phyloP scores from a whole-genome alignment of 2,113 vertebrate species.

The Hippocampus comes region DNA sequence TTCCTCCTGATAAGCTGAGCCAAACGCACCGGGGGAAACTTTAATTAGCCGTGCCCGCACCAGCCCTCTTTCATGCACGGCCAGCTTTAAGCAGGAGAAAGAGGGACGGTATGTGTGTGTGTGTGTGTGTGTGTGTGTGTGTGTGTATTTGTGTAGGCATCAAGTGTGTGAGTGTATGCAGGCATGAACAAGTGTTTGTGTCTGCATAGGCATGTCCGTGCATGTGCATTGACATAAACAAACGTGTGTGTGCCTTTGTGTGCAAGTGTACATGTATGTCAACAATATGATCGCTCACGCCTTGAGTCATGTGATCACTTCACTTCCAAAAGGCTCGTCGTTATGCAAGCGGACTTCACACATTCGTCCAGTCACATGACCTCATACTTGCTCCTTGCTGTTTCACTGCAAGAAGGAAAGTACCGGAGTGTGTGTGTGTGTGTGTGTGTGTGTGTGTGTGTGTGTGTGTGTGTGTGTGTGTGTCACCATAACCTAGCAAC shows the following conservation, averaged over 20 bases:
- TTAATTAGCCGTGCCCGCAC: too few relatives aligned
- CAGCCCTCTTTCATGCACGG: too few relatives aligned
- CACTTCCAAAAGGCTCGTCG: neutral
- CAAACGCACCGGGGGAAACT: too few relatives aligned
- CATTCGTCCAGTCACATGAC: neutral
- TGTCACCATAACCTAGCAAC: neutral
- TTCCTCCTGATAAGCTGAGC: too few relatives aligned
- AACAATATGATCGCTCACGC: neutral
- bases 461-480: constrained; percentile 2
- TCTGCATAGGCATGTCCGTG: too few relatives aligned
- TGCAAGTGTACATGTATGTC: too few relatives aligned
- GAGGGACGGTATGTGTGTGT: neutral
- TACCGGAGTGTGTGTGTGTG: neutral
- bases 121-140: neutral
- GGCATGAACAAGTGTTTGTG: neutral
- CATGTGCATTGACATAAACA: too few relatives aligned
- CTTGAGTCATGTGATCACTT: neutral
- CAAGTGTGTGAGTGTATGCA: neutral
- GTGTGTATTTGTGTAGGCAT: neutral
- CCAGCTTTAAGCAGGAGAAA: too few relatives aligned
- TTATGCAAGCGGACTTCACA: neutral
- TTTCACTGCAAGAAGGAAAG: constrained; percentile 8
- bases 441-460: constrained; percentile 1
- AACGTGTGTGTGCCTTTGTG: too few relatives aligned
- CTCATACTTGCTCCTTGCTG: neutral